Percentiles rank a stretch among this genome's conserved stretches.
phyloP scores from a whole-genome alignment of 2,797 vertebrate genomes.

The Clarias pachynema region DNA sequence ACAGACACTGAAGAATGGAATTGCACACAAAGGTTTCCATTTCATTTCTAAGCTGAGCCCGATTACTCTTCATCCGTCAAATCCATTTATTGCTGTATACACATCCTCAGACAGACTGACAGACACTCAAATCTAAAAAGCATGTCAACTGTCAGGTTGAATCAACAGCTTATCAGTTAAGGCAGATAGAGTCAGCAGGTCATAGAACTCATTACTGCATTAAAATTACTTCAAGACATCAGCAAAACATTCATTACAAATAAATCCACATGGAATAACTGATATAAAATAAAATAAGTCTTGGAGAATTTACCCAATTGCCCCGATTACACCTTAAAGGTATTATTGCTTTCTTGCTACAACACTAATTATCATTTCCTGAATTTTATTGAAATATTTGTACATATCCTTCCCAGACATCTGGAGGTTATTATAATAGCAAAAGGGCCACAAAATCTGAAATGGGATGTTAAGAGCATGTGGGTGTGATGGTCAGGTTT shows the following conservation, averaged over 20 bases:
- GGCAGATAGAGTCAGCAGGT: slow-evolving; percentile 5
- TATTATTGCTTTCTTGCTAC: slow-evolving; percentile 1
- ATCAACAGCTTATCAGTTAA: slow-evolving; percentile 42
- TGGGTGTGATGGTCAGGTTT: not conserved
- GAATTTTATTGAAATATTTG: not conserved
- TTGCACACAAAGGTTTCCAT: not conserved
- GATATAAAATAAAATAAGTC: slow-evolving; percentile 22
- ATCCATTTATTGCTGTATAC: slow-evolving; percentile 8
- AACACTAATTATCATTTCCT: slow-evolving; percentile 9
- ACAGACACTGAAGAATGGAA: not conserved
- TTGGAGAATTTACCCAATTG: slow-evolving; percentile 2
- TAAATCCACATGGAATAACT: slow-evolving; percentile 19
- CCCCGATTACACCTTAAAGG: slow-evolving; percentile 19
- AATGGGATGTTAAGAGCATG: not conserved
- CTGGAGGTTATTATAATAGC: not conserved
- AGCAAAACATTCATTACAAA: slow-evolving; percentile 12
- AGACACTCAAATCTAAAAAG: slow-evolving; percentile 11
- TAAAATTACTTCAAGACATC: slow-evolving; percentile 22
- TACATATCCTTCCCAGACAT: not conserved
- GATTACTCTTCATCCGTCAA: slow-evolving; percentile 5
- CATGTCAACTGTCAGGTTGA: slow-evolving; percentile 16
- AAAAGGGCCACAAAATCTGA: too few relatives aligned
- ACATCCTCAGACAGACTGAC: slow-evolving; percentile 2
- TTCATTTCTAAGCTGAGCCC: not conserved
- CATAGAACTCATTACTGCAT: slow-evolving; percentile 37